phyloP scores from a whole-genome alignment of 2,888 invertebrate genomes.

The Idaea biselata region DNA sequence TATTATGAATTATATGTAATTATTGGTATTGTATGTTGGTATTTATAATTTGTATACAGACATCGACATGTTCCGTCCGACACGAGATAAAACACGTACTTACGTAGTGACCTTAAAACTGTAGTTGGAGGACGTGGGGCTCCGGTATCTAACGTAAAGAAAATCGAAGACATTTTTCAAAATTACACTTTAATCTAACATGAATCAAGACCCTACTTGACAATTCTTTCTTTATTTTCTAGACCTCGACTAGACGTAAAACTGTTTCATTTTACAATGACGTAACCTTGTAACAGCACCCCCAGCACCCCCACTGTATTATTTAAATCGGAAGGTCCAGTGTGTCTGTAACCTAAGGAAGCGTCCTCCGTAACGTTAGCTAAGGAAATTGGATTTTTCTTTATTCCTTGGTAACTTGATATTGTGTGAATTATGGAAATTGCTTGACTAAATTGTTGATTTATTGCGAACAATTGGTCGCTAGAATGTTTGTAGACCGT shows the following conservation, averaged over 20 bases:
- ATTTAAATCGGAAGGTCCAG: slow-evolving; percentile 16
- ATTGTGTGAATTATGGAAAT: slow-evolving; percentile 79
- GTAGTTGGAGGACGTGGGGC: too few relatives aligned
- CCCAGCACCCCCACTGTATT: neutral
- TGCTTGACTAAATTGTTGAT: slow-evolving; percentile 75
- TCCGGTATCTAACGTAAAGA: neutral
- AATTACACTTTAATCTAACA: slow-evolving; percentile 1
- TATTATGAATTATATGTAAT: too few relatives aligned
- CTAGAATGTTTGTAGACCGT: slow-evolving; percentile 16
- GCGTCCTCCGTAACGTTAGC: slow-evolving; percentile 62
- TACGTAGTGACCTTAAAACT: too few relatives aligned
- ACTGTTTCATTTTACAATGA: slow-evolving; percentile 9
- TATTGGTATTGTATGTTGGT: too few relatives aligned
- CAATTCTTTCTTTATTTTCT: neutral
- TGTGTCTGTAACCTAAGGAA: slow-evolving; percentile 45
- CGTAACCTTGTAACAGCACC: slow-evolving; percentile 10
- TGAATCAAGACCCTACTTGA: neutral
- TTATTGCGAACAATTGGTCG: slow-evolving; percentile 56
- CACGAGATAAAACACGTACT: too few relatives aligned
- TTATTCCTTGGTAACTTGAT: slow-evolving; percentile 75
- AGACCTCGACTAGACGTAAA: slow-evolving; percentile 4
- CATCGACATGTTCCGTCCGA: too few relatives aligned
- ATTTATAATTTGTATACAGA: too few relatives aligned
- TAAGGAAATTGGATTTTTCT: slow-evolving; percentile 78
- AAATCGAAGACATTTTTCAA: neutral